A percentile compares a stretch with the other conserved stretches of the same genome.
These are phyloP conservation scores for Dicentrarchus labrax DNA, from an alignment of 2,113 vertebrate species.

Conservation along the genomic window DNA sequence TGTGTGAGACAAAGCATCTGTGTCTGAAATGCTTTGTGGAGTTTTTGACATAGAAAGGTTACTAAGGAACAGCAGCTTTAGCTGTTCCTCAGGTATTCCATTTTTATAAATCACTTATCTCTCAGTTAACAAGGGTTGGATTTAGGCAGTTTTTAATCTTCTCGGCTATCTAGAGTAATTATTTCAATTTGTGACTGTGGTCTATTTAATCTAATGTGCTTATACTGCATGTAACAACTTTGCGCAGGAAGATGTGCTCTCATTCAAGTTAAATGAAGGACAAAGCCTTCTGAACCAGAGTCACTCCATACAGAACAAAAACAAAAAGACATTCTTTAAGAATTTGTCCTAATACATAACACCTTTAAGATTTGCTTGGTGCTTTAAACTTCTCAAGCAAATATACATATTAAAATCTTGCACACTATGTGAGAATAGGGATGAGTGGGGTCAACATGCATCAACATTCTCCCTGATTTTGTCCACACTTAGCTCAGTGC, in stretches of 20 bases:
- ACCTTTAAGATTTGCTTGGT: background rate
- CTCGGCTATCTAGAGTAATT: background rate
- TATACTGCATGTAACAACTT: background rate
- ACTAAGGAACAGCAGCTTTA: background rate
- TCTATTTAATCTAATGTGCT: background rate
- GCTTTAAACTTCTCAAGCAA: background rate
- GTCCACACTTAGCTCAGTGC: conserved; percentile 48
- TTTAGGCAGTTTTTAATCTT: background rate
- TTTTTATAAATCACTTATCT: background rate
- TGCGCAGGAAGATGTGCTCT: background rate
- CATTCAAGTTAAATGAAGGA: background rate
- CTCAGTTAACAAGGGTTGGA: background rate
- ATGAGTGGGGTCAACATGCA: conserved; percentile 24
- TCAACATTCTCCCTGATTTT: conserved; percentile 25
- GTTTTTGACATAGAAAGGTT: background rate
- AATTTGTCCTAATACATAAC: background rate
- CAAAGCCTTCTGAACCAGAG: background rate
- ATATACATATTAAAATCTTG: background rate
- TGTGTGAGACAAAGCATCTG: background rate
- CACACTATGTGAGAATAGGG: background rate
- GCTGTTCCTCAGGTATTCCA: background rate
- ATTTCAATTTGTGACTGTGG: background rate
- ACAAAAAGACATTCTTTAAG: background rate
- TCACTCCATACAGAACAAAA: background rate
- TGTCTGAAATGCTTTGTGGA: background rate